Evolutionary conservation across 2,888 invertebrate species (phyloP).

Genomic region (Nymphalis polychloros): DNA sequence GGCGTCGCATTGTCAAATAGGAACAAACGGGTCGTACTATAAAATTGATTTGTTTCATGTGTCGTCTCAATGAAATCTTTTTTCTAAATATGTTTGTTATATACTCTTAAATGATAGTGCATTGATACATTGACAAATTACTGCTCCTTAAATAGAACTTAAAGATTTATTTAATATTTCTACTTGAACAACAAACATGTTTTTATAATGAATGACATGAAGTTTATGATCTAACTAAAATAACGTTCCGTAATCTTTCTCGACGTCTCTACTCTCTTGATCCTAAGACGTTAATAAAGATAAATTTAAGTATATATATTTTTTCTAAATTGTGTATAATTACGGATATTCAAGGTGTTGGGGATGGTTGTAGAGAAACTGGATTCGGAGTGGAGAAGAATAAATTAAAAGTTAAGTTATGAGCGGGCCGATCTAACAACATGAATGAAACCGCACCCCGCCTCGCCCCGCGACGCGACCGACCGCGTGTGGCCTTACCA

Average conservation of each 20-base stretch:
- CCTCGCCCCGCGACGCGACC: conserved; percentile 47
- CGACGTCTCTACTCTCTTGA: conserved; percentile 30
- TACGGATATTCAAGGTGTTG: conserved; percentile 61
- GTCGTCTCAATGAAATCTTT: conserved; percentile 21
- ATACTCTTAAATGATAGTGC: no score
- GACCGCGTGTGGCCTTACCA: conserved; percentile 77
- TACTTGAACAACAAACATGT: no score
- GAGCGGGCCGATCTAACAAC: conserved; percentile 80
- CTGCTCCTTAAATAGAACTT: neutral
- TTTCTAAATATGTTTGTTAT: neutral
- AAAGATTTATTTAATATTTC: neutral
- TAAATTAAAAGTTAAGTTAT: conserved; percentile 81
- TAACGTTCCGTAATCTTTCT: conserved; percentile 22
- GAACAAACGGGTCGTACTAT: conserved; percentile 6
- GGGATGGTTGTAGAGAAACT: conserved; percentile 62
- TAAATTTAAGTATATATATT: conserved; percentile 49
- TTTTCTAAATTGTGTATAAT: conserved; percentile 58
- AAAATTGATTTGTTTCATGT: conserved; percentile 23
- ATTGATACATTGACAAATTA: no score
- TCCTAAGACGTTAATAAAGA: conserved; percentile 44
- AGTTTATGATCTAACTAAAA: neutral
- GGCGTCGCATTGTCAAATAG: conserved; percentile 60
- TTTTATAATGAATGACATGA: no score
- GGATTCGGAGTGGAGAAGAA: conserved; percentile 67
- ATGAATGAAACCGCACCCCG: conserved; percentile 74